phyloP scores from a whole-genome alignment of 2,797 vertebrate species.

The Balearica regulorum region DNA sequence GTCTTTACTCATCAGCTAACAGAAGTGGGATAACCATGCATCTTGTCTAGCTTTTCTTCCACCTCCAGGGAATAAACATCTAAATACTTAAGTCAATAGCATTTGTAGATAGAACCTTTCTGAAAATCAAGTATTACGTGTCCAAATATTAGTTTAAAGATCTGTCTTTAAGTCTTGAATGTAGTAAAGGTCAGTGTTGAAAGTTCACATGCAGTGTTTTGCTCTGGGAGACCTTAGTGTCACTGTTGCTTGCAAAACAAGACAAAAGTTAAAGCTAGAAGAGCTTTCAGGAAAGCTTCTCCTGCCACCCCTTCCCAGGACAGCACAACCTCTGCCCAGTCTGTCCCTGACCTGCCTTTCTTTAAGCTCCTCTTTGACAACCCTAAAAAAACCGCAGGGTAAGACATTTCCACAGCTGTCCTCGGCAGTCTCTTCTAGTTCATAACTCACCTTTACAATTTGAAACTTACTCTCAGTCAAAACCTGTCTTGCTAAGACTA shows the following conservation, averaged over 20 bases:
- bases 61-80: neutral
- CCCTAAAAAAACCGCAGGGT: neutral
- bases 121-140: neutral
- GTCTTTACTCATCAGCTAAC: neutral
- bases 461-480: neutral
- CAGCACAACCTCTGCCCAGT: neutral
- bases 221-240: neutral
- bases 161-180: neutral
- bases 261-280: neutral
- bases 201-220: neutral
- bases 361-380: neutral
- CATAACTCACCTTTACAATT: neutral
- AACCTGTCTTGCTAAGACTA: neutral
- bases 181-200: neutral
- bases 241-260: neutral
- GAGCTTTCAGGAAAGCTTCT: neutral
- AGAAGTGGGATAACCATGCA: neutral
- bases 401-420: neutral
- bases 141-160: neutral
- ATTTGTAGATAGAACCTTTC: neutral
- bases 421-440: neutral
- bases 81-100: neutral
- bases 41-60: neutral
- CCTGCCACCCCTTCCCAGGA: neutral
- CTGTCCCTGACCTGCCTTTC: neutral